Evolutionary conservation across 2,797 vertebrate genomes (phyloP).

Genomic region (Anguilla anguilla): DNA sequence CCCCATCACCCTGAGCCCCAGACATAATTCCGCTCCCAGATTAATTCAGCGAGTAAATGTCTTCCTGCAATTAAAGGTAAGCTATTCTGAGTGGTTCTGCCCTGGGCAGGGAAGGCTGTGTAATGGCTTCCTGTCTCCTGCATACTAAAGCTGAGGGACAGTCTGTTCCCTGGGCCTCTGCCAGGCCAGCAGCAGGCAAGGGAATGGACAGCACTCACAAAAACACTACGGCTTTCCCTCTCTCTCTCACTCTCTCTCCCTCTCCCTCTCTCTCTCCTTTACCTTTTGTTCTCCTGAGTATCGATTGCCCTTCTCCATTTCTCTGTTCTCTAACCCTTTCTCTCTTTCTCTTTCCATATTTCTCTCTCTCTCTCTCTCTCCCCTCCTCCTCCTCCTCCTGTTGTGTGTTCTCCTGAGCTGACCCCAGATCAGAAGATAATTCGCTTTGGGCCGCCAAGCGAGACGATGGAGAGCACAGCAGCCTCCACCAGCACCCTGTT

Average conservation of each 20-base stretch:
- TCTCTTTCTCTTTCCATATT: background rate
- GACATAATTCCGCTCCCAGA: background rate
- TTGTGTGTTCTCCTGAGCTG: constrained; percentile 10
- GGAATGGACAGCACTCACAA: background rate
- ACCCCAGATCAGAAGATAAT: constrained; percentile 22
- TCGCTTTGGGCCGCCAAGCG: constrained; percentile 1
- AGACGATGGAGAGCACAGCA: constrained; percentile 59
- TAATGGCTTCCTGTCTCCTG: constrained; percentile 6
- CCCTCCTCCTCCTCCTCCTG: background rate
- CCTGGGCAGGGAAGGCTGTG: background rate
- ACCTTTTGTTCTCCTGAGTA: background rate
- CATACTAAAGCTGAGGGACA: background rate
- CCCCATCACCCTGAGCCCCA: background rate
- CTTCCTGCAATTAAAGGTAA: background rate
- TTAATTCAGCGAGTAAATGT: background rate
- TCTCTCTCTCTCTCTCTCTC: background rate
- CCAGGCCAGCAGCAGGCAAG: background rate
- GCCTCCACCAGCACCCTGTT: constrained; percentile 59
- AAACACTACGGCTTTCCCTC: constrained; percentile 30
- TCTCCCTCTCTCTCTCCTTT: background rate
- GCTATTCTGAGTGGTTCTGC: background rate
- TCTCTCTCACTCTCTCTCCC: background rate
- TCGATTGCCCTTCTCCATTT: background rate
- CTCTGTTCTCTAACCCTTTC: background rate
- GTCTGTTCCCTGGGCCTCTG: background rate